Percentiles rank a stretch among this genome's conserved stretches.
phyloP scores from a whole-genome alignment of 2,113 vertebrate genomes.

The Dendrocopos noguchii region DNA sequence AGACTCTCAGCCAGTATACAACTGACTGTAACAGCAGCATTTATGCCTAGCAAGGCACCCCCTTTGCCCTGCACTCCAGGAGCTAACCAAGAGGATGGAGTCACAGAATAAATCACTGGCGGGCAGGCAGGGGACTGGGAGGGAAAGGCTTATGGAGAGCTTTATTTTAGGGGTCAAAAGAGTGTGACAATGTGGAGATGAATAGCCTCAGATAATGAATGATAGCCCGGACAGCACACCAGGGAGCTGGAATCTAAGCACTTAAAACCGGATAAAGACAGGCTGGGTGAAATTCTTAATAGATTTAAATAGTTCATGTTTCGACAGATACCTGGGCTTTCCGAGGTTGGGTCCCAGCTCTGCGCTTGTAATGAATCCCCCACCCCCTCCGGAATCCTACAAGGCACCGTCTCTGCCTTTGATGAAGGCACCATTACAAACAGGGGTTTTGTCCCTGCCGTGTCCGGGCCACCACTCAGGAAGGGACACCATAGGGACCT shows the following conservation, averaged over 20 bases:
- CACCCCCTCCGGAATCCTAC: slow-evolving; percentile 32
- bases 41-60: not conserved
- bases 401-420: slow-evolving; percentile 38
- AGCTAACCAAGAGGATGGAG: not conserved
- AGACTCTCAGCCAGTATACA: not conserved
- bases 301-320: slow-evolving; percentile 79
- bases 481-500: not conserved
- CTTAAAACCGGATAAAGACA: slow-evolving; percentile 74
- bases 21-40: not conserved
- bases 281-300: slow-evolving; percentile 78
- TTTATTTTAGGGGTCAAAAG: slow-evolving; percentile 72
- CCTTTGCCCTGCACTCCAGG: not conserved
- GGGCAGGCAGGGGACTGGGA: not conserved
- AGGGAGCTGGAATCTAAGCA: slow-evolving; percentile 69
- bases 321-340: slow-evolving; percentile 76
- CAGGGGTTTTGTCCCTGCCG: slow-evolving; percentile 31
- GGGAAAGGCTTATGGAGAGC: slow-evolving; percentile 47
- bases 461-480: not conserved
- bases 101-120: not conserved
- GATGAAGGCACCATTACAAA: slow-evolving; percentile 65
- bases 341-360: slow-evolving; percentile 67
- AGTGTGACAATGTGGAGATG: slow-evolving; percentile 68
- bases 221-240: slow-evolving; percentile 61
- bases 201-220: slow-evolving; percentile 75
- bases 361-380: slow-evolving; percentile 65